These are phyloP conservation scores for Nyctibius grandis DNA, from an alignment of 2,797 vertebrate genomes.

Conservation along the genomic window DNA sequence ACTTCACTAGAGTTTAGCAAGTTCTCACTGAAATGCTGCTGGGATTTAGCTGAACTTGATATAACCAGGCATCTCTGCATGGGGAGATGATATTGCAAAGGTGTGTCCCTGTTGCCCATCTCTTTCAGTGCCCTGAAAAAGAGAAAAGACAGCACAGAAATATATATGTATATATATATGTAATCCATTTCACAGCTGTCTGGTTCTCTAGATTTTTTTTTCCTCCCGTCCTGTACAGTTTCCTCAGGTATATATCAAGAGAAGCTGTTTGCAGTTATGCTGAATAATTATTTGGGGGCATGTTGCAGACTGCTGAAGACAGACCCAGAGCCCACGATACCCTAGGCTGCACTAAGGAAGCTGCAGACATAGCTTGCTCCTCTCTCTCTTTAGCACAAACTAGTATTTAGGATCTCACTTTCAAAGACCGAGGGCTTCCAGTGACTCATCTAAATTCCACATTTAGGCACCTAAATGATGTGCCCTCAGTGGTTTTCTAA, in stretches of 20 bases:
- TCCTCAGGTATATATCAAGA: not conserved
- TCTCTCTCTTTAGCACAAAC: not conserved
- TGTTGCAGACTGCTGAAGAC: not conserved
- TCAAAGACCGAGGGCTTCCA: not conserved
- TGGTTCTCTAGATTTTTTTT: not conserved
- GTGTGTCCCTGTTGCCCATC: not conserved
- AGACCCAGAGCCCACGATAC: not conserved
- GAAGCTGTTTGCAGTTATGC: not conserved
- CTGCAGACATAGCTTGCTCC: not conserved
- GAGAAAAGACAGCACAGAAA: not conserved
- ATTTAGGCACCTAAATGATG: not conserved
- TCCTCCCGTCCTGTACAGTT: not conserved
- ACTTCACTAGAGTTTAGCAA: not conserved
- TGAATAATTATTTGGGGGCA: not conserved
- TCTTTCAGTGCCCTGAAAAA: not conserved
- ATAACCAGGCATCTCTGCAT: not conserved
- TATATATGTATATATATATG: not conserved
- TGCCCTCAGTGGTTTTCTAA: not conserved
- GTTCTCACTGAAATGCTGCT: not conserved
- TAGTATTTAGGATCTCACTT: not conserved
- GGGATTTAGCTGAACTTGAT: not conserved
- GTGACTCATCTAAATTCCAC: not conserved
- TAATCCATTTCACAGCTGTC: not conserved
- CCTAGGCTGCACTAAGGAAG: not conserved
- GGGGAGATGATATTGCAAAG: not conserved